Evolutionary conservation across 2,797 vertebrate genomes (phyloP), one percentile per base, ranked within the genome.

Genomic region (Xiphorhynchus erythropygius): DNA sequence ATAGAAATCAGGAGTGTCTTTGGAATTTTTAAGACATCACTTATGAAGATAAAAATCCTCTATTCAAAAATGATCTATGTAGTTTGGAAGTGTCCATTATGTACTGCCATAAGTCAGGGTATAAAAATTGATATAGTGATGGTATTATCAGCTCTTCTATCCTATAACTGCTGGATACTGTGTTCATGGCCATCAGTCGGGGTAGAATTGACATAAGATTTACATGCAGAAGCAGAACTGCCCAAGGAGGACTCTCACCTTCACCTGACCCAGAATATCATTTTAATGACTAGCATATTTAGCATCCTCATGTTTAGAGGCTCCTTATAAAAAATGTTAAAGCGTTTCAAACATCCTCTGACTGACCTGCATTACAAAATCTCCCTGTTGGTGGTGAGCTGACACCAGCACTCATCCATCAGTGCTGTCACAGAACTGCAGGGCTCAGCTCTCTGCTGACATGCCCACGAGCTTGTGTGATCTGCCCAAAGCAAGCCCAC

Each of bases 371-470:
- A 23, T 57, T 28, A 33, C 30, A 73, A 76, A 94, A 62, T 55
- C 37, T 41, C 78, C 65, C 46, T 56, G 46, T 80, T 4, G 3
- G 13, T 1, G 1, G 19, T 52, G 56, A 35, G 60, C 60, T 87
- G 42, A 39, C 22, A 37, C 32, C 30, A 49, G 14, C 53, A 32
- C 56, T 16, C 56, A 42, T 70, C 62, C 86, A 27, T 68, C 90
- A 76, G 8, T 35, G 64, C 67, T 84, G 80, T 55, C 86, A 37
- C 32, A 57, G 62, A 59, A 49, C 9, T 90, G 84, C 90, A 53
- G 78, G 73, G 88, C 71, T 92, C 67, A 73, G 74, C 78, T 91
- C 10, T 50, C 65, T 93, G 50, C 80, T 92, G 90, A 39, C 70
- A 39, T 39, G 46, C 53, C 77, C 41, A 23, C 1, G 1, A 78